phyloP scores from a whole-genome alignment of 2,888 invertebrate genomes.

The Phengaris arion region DNA sequence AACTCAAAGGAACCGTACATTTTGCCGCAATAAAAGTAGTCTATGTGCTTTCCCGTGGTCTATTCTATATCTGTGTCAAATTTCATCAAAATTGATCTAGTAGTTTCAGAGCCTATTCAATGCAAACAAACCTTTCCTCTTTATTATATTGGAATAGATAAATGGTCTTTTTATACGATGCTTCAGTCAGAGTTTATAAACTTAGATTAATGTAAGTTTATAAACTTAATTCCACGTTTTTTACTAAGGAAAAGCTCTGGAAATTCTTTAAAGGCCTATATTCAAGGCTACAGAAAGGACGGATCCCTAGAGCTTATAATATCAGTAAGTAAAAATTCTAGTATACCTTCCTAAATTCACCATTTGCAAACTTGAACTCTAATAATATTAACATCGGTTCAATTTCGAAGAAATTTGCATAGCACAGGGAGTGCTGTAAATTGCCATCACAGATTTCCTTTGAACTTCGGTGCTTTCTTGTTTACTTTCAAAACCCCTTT shows the following conservation, averaged over 20 bases:
- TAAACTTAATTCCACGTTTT: background rate
- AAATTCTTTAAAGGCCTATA: background rate
- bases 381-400: conserved; percentile 5
- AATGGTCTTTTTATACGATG: no score
- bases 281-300: background rate
- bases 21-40: no score
- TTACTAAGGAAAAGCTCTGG: background rate
- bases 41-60: no score
- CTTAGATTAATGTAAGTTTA: no score
- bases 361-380: background rate
- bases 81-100: no score
- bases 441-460: conserved; percentile 8
- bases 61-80: no score
- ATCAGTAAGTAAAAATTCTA: background rate
- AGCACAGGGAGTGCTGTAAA: background rate
- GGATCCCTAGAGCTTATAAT: background rate
- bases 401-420: conserved; percentile 11
- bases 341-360: background rate
- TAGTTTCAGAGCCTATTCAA: no score
- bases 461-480: background rate
- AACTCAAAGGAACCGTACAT: no score
- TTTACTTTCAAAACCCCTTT: conserved; percentile 3
- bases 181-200: no score
- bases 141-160: no score
- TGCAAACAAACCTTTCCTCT: no score